These are phyloP conservation scores for Aphelinus certus DNA, from an alignment of 1,140 invertebrate species.

Conservation along the genomic window DNA sequence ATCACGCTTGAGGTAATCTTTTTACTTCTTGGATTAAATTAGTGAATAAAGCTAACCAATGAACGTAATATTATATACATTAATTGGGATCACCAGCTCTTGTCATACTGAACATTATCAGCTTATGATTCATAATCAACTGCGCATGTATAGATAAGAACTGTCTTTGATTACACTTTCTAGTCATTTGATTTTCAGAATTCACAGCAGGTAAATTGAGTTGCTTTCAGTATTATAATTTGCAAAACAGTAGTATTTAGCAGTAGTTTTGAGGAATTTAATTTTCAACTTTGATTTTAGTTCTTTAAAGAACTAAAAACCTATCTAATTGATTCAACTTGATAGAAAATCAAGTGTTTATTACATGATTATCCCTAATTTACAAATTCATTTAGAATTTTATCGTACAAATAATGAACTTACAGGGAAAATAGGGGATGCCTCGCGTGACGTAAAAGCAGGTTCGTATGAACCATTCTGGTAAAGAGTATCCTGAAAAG, in stretches of 20 bases:
- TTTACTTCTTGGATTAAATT: no score
- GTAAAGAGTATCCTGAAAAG: slow-evolving; percentile 34
- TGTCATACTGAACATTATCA: slow-evolving; percentile 31
- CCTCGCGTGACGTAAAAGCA: slow-evolving; percentile 45
- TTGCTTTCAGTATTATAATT: not conserved
- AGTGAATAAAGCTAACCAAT: not conserved
- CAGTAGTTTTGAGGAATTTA: not conserved
- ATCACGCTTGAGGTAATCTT: no score
- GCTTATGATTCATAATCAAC: slow-evolving; percentile 16
- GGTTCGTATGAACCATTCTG: slow-evolving; percentile 46
- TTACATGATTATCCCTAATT: no score
- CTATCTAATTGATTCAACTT: no score
- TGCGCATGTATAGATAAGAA: slow-evolving; percentile 18
- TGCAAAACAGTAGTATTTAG: not conserved
- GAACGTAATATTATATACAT: slow-evolving; percentile 10
- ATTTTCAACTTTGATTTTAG: not conserved
- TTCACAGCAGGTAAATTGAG: not conserved
- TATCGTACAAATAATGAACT: slow-evolving; percentile 30
- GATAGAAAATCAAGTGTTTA: no score
- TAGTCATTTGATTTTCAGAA: slow-evolving; percentile 1
- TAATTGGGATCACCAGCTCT: slow-evolving; percentile 9
- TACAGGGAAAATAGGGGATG: slow-evolving; percentile 50
- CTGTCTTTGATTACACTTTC: slow-evolving; percentile 3
- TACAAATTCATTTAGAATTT: no score
- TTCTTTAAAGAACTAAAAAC: no score